Base-by-base conservation (phyloP, 1,140 invertebrate species). In the Drosophila kepulauana region DNA sequence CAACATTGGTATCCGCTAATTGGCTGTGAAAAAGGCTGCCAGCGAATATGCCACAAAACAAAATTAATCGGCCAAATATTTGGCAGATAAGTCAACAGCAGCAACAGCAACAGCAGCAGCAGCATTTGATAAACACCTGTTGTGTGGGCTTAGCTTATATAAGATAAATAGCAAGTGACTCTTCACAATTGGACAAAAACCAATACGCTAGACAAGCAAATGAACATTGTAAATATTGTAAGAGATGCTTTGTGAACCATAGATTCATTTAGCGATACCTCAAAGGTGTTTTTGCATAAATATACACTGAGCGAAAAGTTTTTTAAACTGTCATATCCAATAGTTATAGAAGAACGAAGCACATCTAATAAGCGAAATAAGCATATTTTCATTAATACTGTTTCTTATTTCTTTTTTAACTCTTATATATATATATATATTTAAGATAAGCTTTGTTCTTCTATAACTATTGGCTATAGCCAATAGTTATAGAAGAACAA, bases 41-140 rank as follows among this genome's bases (percentile, higher is more conserved):
- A 75, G 52, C 73, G 56, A 57, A 71, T 43, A 58, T 75, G 68
- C 73, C 67, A 76, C 68, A 76, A 70, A 76, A 72, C 54, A 65
- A 75, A 71, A 75, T 75, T 75, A 75, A 76, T 76, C 68, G 68
- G 54, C 74, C 51, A 72, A 76, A 75, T 71, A 76, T 76, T 76
- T 76, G 74, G 61, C 68, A 76, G 68, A 76, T 76, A 76, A 72
- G 74, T 76, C 74, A 72, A 69, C 66, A 75, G 33, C 33, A 8
- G 33, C 33, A 33, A 2, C 33, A 33, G 7, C n/a, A 59, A 20
- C 41, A 54, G 30, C 30, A 33, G 30, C 30, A 33, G 7, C n/a
- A 59, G 30, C 41, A 54, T 65, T 72, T 72, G 74, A 76, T 76
- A 76, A 76, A 72, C 74, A 76, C 74, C 74, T 76, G 74, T 76